These are phyloP conservation scores for Drosophila novamexicana DNA, from an alignment of 1,140 invertebrate genomes.

Conservation along the genomic window DNA sequence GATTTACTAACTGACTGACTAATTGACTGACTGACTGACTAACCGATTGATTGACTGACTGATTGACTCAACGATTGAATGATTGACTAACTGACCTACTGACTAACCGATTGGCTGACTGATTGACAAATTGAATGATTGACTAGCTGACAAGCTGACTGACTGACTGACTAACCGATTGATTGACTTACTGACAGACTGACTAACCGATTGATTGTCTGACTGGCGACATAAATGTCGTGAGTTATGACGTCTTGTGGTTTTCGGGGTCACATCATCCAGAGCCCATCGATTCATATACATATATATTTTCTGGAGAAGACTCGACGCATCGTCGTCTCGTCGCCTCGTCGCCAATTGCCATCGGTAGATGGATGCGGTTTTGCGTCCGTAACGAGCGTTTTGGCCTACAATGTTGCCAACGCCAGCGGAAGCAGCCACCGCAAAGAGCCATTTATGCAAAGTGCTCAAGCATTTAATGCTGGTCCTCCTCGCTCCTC, in stretches of 20 bases:
- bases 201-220: constrained; percentile 29
- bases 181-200: constrained; percentile 14
- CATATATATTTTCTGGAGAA: constrained; percentile 19
- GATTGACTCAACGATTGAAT: not conserved
- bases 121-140: too few species aligned
- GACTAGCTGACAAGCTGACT: too few species aligned
- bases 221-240: constrained; percentile 63
- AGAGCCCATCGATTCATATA: constrained; percentile 27
- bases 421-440: constrained; percentile 61
- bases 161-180: not conserved
- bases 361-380: constrained; percentile 47
- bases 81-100: constrained; percentile 7
- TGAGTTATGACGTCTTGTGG: constrained; percentile 58
- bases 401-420: constrained; percentile 66
- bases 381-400: constrained; percentile 62
- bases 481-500: constrained; percentile 14
- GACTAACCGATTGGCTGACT: too few species aligned
- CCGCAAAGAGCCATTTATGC: constrained; percentile 59
- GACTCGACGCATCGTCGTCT: not conserved
- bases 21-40: not conserved
- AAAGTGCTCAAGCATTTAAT: constrained; percentile 56
- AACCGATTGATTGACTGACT: not conserved
- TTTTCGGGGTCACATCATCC: constrained; percentile 8
- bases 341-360: constrained; percentile 36
- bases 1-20: not conserved